A percentile compares a stretch with the other conserved stretches of the same genome.
Evolutionary conservation across 2,113 vertebrate species (phyloP).

Genomic region (Psilopogon haemacephalus): DNA sequence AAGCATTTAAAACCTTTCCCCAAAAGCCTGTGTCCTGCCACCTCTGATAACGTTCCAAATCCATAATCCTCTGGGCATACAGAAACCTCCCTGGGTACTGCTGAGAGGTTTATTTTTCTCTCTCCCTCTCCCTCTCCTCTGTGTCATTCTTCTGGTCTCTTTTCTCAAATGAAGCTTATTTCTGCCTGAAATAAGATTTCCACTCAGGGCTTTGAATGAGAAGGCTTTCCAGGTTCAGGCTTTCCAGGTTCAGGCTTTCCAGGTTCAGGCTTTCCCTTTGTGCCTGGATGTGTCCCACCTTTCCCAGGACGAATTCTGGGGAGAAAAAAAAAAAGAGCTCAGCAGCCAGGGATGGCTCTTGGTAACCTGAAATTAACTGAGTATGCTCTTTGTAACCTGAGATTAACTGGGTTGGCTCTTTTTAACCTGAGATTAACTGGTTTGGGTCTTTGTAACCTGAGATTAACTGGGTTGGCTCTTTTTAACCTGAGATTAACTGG

Average conservation of each 20-base stretch:
- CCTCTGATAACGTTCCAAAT: background rate
- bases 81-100: background rate
- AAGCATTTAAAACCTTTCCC: rapidly evolving
- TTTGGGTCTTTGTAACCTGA: too few relatives aligned
- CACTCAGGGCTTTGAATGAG: background rate
- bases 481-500: too few relatives aligned
- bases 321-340: background rate
- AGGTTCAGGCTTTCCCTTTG: background rate
- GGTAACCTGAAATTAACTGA: too few relatives aligned
- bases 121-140: background rate
- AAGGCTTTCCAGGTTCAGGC: background rate
- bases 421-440: too few relatives aligned
- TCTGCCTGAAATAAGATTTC: background rate
- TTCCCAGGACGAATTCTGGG: background rate
- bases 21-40: background rate
- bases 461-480: too few relatives aligned
- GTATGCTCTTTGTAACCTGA: too few relatives aligned
- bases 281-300: background rate
- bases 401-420: too few relatives aligned
- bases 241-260: background rate
- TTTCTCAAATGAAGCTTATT: background rate
- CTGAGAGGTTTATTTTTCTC: background rate
- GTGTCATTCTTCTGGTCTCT: background rate
- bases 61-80: background rate
- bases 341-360: background rate